These are phyloP conservation scores for Cecropterus lyciades DNA, from an alignment of 1,140 invertebrate genomes.

Conservation along the genomic window DNA sequence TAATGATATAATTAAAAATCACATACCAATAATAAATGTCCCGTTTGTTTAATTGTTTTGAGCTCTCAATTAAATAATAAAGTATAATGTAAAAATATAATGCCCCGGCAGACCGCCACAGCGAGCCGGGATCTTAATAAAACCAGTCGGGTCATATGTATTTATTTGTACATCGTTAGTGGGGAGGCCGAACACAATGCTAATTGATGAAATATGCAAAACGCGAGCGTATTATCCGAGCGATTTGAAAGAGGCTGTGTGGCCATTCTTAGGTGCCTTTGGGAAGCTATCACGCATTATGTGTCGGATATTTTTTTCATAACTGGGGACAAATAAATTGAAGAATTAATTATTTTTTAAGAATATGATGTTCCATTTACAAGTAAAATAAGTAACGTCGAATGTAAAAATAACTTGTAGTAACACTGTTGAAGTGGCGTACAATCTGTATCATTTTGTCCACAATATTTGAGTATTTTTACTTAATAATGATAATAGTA, in stretches of 20 bases:
- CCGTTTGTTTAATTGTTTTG: neutral
- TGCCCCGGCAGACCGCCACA: constrained; percentile 42
- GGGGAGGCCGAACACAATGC: constrained; percentile 53
- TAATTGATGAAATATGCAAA: constrained; percentile 74
- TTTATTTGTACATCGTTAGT: constrained; percentile 71
- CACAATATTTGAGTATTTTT: too few relatives aligned
- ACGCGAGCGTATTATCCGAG: constrained; percentile 48
- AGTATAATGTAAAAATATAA: constrained; percentile 48
- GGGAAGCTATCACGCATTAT: neutral
- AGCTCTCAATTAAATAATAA: constrained; percentile 42
- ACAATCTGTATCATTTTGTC: too few relatives aligned
- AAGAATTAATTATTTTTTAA: too few relatives aligned
- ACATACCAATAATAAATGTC: too few relatives aligned
- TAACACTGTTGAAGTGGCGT: too few relatives aligned
- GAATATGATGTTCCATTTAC: too few relatives aligned
- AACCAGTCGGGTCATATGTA: constrained; percentile 38
- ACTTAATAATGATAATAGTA: too few relatives aligned
- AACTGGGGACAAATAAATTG: neutral
- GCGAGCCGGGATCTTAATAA: constrained; percentile 51
- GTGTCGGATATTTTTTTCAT: neutral
- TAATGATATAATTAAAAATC: too few relatives aligned
- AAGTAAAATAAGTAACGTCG: too few relatives aligned
- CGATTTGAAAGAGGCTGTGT: constrained; percentile 24
- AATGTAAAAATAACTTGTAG: too few relatives aligned
- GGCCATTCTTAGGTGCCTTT: constrained; percentile 6